These are phyloP conservation scores for Harpagifer antarcticus DNA, from an alignment of 2,797 vertebrate genomes.

Conservation along the genomic window DNA sequence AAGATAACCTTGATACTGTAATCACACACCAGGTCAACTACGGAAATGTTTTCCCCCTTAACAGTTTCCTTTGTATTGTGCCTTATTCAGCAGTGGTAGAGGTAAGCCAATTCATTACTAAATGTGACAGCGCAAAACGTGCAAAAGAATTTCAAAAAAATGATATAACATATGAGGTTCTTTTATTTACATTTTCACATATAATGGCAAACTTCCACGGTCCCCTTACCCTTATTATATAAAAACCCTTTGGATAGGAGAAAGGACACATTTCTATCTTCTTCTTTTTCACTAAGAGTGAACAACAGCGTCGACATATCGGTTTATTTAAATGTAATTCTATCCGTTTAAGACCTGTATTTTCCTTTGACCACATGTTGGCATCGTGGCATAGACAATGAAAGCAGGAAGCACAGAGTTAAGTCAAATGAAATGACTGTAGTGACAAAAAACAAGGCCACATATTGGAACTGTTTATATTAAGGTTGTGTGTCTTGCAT, in stretches of 20 bases:
- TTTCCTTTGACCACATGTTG: not conserved
- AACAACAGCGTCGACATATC: not conserved
- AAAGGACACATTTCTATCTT: conserved; percentile 32
- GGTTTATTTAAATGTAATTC: conserved; percentile 17
- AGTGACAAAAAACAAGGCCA: conserved; percentile 5
- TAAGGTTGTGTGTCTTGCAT: not conserved
- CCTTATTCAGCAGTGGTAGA: conserved; percentile 50
- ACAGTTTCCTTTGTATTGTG: conserved; percentile 46
- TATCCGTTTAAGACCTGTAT: not conserved
- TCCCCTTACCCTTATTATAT: conserved; percentile 13
- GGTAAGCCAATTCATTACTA: not conserved
- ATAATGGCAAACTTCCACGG: not conserved
- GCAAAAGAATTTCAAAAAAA: conserved; percentile 7
- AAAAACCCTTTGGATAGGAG: conserved; percentile 20
- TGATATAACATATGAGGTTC: not conserved
- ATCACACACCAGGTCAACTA: conserved; percentile 14
- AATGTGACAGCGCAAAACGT: conserved; percentile 10
- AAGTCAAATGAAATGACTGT: conserved; percentile 3
- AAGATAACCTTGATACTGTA: conserved; percentile 13
- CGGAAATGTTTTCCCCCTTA: not conserved
- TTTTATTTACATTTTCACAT: conserved; percentile 28
- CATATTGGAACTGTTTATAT: not conserved
- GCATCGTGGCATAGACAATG: not conserved
- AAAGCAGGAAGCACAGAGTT: not conserved
- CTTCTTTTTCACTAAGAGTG: not conserved